Conservation (phyloP, 2,113 vertebrate genomes). For the Lota lota region DNA sequence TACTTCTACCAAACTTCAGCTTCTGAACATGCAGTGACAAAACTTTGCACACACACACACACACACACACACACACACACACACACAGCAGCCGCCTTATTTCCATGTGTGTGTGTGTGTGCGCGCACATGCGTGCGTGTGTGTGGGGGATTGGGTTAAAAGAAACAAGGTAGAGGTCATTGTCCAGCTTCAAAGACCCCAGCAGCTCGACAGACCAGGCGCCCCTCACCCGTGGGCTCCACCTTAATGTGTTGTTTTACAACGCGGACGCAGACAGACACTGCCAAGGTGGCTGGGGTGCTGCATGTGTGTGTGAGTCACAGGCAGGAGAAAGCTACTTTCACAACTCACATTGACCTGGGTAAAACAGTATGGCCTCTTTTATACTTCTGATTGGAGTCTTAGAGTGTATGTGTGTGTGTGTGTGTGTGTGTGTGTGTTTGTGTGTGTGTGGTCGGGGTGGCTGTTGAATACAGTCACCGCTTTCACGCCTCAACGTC, state of each 20-base stretch:
- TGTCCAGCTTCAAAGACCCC: conserved; percentile 64
- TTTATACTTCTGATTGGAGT: conserved; percentile 27
- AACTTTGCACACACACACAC: neutral
- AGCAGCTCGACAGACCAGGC: neutral
- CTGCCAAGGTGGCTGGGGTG: conserved; percentile 3
- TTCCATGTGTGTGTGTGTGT: conserved; percentile 8
- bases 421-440: neutral
- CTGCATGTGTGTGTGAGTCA: neutral
- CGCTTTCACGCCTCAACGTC: conserved; percentile 47
- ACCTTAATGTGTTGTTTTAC: conserved; percentile 62
- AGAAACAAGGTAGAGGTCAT: conserved; percentile 68
- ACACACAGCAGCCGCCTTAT: neutral
- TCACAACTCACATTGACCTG: conserved; percentile 47
- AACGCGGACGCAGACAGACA: conserved; percentile 53
- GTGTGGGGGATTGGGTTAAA: conserved; percentile 8
- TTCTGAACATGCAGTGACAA: neutral
- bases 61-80: conserved; percentile 12
- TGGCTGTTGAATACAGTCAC: conserved; percentile 19
- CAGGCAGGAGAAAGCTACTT: conserved; percentile 38
- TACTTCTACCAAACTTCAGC: neutral
- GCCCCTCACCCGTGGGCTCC: neutral
- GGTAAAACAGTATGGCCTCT: conserved; percentile 47
- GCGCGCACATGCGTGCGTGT: neutral
- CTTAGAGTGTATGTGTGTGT: conserved; percentile 1
- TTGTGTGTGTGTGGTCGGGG: neutral